A percentile compares a stretch with the other conserved stretches of the same genome.
phyloP scores from a whole-genome alignment of 2,888 invertebrate genomes.

The Standfussiana lucernea region DNA sequence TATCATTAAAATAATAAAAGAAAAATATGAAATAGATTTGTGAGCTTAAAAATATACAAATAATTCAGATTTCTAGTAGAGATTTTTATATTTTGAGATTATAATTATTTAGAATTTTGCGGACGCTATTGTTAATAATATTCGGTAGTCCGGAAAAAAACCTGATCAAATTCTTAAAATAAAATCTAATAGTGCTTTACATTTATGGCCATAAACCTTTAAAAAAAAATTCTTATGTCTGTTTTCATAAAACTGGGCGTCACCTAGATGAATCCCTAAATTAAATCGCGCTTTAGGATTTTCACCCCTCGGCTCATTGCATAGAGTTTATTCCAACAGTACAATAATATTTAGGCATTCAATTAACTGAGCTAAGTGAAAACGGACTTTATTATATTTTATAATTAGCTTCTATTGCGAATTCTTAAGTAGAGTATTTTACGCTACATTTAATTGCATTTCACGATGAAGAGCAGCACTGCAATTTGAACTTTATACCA shows the following conservation, averaged over 20 bases:
- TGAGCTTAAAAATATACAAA: constrained; percentile 33
- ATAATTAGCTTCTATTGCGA: constrained; percentile 47
- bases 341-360: not conserved
- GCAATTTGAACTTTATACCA: constrained; percentile 13
- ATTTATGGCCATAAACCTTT: constrained; percentile 34
- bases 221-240: constrained; percentile 31
- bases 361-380: not conserved
- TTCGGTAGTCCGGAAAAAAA: not conserved
- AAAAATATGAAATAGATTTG: constrained; percentile 28
- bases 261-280: not conserved
- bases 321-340: not conserved
- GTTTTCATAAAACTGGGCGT: not conserved
- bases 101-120: constrained; percentile 18
- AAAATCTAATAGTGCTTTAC: constrained; percentile 5
- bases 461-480: constrained; percentile 8
- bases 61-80: constrained; percentile 55
- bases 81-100: constrained; percentile 33
- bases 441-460: constrained; percentile 37
- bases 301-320: not conserved
- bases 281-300: not conserved
- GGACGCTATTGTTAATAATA: constrained; percentile 24
- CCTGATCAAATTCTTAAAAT: not conserved
- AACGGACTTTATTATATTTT: not conserved
- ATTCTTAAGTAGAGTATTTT: constrained; percentile 56
- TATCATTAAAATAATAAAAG: constrained; percentile 12